These are phyloP conservation scores for Papio anubis DNA, from an alignment of 2,113 vertebrate genomes.

Conservation along the genomic window DNA sequence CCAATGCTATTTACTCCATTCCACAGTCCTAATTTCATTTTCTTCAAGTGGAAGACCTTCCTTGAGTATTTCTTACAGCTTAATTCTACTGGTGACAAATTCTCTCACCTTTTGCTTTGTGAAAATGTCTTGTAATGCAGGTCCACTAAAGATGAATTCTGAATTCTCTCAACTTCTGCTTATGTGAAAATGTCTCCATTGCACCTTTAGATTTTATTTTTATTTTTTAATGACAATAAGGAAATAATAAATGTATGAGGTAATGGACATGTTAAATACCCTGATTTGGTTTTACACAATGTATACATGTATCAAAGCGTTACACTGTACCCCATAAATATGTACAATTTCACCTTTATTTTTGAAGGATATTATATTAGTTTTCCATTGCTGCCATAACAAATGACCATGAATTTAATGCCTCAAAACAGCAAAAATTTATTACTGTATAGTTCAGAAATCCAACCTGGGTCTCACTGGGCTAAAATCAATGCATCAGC, in stretches of 20 bases:
- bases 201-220: background rate
- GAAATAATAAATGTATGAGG: background rate
- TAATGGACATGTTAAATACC: background rate
- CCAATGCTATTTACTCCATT: background rate
- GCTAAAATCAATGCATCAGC: background rate
- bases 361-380: background rate
- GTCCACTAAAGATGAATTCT: background rate
- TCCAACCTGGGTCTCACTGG: background rate
- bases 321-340: background rate
- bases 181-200: background rate
- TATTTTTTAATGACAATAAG: background rate
- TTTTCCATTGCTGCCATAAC: background rate
- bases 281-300: background rate
- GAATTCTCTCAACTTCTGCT: background rate
- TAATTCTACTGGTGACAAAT: background rate
- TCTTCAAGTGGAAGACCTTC: background rate
- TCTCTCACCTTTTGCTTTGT: background rate
- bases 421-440: conserved; percentile 1
- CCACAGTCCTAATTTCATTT: background rate
- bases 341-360: background rate
- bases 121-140: background rate
- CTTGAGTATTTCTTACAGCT: background rate
- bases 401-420: background rate
- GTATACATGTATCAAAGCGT: background rate
- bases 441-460: background rate